A percentile compares a stretch with the other conserved stretches of the same genome.
Conservation (phyloP, 2,888 invertebrate genomes). For the Seira sanloemensis region DNA sequence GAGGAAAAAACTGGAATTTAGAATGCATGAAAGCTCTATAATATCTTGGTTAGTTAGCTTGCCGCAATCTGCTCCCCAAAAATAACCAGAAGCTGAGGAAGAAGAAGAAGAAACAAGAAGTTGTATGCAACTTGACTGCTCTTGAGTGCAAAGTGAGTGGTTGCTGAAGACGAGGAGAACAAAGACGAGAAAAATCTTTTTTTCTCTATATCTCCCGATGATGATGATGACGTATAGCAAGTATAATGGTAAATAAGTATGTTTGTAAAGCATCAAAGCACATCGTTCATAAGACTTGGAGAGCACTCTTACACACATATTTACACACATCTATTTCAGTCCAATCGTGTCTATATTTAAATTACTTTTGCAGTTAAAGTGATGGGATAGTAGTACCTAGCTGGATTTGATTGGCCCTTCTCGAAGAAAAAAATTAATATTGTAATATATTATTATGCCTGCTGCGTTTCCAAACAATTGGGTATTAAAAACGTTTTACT, state of each 20-base stretch:
- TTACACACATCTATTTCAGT: too few species aligned
- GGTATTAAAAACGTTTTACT: too few species aligned
- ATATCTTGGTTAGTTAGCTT: too few species aligned
- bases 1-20: neutral
- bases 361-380: neutral
- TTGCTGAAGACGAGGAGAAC: neutral
- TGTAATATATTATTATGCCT: too few species aligned
- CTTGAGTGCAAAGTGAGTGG: neutral
- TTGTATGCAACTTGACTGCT: neutral
- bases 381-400: too few species aligned
- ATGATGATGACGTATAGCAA: neutral
- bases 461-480: too few species aligned
- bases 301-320: too few species aligned
- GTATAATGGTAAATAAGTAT: too few species aligned
- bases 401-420: too few species aligned
- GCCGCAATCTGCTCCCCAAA: neutral
- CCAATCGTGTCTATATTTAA: too few species aligned
- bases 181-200: neutral
- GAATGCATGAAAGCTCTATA: neutral
- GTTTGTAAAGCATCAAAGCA: neutral
- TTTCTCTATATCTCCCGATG: neutral
- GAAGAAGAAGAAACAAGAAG: neutral
- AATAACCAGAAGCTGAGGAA: neutral
- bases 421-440: too few species aligned
- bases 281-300: too few species aligned